Evolutionary conservation across 2,113 vertebrate species (phyloP).

Genomic region (Vanacampus margaritifer): DNA sequence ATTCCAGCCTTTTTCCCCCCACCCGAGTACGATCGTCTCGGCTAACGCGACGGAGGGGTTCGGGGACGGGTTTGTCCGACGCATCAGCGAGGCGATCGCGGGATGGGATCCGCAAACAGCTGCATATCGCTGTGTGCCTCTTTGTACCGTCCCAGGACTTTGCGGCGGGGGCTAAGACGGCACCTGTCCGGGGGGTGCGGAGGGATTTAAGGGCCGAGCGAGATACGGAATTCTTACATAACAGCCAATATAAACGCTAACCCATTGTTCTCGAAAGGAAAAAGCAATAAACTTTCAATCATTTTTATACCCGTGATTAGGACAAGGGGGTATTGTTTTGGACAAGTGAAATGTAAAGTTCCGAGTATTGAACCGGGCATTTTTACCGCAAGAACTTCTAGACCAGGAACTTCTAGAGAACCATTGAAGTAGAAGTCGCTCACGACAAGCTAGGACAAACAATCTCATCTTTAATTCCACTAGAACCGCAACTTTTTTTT

Average conservation of each 20-base stretch:
- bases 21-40: constrained; percentile 34
- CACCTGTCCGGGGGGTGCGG: constrained; percentile 58
- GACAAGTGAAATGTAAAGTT: not conserved
- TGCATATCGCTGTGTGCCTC: constrained; percentile 34
- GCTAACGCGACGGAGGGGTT: constrained; percentile 21
- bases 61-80: constrained; percentile 26
- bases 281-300: constrained; percentile 21
- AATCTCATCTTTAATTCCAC: too few relatives aligned
- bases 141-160: constrained; percentile 11
- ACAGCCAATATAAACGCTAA: constrained; percentile 15
- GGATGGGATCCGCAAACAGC: constrained; percentile 48
- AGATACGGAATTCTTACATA: constrained; percentile 22
- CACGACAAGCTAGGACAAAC: too few relatives aligned
- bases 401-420: not conserved
- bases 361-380: not conserved
- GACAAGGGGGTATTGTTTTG: constrained; percentile 2
- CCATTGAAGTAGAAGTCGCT: too few relatives aligned
- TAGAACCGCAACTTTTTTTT: too few relatives aligned
- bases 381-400: not conserved
- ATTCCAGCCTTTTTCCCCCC: constrained; percentile 30
- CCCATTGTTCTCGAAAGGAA: constrained; percentile 34
- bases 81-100: constrained; percentile 36
- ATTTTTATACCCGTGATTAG: constrained; percentile 16
- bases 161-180: constrained; percentile 8
- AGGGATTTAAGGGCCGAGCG: constrained; percentile 30